These are phyloP conservation scores for Indri indri DNA, from an alignment of 2,113 vertebrate genomes.

Conservation along the genomic window DNA sequence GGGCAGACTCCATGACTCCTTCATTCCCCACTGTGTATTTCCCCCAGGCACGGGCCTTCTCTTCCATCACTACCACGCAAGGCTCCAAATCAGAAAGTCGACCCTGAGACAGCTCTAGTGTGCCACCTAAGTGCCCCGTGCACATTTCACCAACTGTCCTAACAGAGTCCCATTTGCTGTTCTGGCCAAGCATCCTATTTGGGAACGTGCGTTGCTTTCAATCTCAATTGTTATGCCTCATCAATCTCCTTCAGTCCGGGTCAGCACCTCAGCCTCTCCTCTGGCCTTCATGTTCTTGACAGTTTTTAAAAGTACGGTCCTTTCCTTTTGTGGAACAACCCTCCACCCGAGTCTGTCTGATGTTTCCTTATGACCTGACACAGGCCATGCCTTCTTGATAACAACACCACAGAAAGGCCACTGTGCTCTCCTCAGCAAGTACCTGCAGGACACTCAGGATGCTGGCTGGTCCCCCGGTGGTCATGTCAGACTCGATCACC, in stretches of 20 bases:
- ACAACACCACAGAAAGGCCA: background rate
- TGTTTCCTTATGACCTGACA: background rate
- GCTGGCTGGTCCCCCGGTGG: background rate
- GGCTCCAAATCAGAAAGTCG: background rate
- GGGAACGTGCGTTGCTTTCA: background rate
- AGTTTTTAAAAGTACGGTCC: background rate
- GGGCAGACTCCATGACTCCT: background rate
- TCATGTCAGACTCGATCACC: background rate
- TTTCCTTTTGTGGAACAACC: background rate
- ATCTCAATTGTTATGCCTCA: background rate
- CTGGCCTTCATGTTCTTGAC: background rate
- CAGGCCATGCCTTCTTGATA: background rate
- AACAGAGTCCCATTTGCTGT: accelerated
- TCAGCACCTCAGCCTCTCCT: background rate
- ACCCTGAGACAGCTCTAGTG: background rate
- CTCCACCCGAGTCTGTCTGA: background rate
- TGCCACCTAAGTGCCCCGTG: background rate
- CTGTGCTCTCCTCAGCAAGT: background rate
- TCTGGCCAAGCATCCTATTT: background rate
- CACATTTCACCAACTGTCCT: background rate
- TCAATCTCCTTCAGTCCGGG: background rate
- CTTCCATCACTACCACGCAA: background rate
- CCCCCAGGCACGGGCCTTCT: background rate
- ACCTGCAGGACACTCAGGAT: background rate
- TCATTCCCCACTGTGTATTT: background rate